Conservation (phyloP, 2,797 vertebrate genomes). For the Oreonectes daqikongensis region DNA sequence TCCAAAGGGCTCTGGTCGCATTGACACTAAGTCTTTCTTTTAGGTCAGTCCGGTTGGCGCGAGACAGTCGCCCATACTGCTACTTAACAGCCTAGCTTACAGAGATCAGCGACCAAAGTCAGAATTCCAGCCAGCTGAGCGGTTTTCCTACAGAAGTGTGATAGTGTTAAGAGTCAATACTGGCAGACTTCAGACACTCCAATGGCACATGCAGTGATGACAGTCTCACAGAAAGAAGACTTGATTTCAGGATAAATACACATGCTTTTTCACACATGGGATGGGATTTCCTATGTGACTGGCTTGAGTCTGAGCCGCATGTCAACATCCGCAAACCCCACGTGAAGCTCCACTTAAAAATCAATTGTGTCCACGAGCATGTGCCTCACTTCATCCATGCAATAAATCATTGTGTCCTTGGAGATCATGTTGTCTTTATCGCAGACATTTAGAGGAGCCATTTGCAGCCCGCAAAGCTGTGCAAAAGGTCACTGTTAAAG, state of each 20-base stretch:
- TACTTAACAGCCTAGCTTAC: constrained; percentile 38
- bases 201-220: constrained; percentile 21
- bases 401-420: constrained; percentile 36
- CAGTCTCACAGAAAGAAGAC: constrained; percentile 23
- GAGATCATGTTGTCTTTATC: constrained; percentile 33
- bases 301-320: neutral
- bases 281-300: constrained; percentile 25
- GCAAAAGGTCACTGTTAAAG: constrained; percentile 17
- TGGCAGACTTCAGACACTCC: constrained; percentile 26
- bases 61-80: neutral
- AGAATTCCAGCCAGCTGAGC: constrained; percentile 16
- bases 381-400: neutral
- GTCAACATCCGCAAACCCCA: constrained; percentile 29
- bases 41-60: constrained; percentile 19
- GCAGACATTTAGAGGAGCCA: constrained; percentile 1
- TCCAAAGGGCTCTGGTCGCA: neutral
- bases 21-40: constrained; percentile 4
- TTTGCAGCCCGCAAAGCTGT: neutral
- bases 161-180: constrained; percentile 32
- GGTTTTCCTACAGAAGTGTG: constrained; percentile 20
- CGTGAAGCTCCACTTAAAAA: constrained; percentile 14
- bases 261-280: neutral
- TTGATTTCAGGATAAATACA: constrained; percentile 22
- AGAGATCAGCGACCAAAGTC: constrained; percentile 29
- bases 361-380: constrained; percentile 11